Conservation (phyloP, 2,797 vertebrate species). For the Carduelis carduelis region DNA sequence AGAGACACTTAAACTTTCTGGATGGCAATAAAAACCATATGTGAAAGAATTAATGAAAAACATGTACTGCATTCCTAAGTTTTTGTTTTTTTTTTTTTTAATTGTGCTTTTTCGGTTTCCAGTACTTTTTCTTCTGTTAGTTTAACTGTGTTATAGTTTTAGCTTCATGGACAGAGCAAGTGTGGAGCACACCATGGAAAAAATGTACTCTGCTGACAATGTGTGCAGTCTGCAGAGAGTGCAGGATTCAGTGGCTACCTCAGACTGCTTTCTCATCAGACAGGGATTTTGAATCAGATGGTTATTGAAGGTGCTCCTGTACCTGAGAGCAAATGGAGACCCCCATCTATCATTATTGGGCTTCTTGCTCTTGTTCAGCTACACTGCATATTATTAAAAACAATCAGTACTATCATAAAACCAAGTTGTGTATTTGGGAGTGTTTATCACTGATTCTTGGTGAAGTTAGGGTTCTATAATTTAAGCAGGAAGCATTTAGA, state of each 20-base stretch:
- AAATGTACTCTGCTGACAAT: background rate
- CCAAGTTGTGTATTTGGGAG: background rate
- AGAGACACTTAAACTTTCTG: background rate
- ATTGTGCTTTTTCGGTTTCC: constrained; percentile 6
- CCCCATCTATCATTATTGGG: rapidly evolving
- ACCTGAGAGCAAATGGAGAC: background rate
- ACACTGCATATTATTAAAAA: background rate
- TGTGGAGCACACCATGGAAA: background rate
- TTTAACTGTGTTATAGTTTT: background rate
- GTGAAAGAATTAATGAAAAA: constrained; percentile 45
- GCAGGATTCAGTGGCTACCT: background rate
- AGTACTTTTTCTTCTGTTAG: constrained; percentile 8
- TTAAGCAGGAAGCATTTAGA: background rate
- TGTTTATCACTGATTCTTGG: background rate
- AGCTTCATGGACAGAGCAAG: background rate
- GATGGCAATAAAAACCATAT: constrained; percentile 34
- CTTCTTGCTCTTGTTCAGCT: background rate
- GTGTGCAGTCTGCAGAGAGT: background rate
- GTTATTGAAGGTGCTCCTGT: background rate
- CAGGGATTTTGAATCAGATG: background rate
- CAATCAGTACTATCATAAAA: background rate
- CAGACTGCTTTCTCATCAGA: background rate
- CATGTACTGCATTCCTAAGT: background rate
- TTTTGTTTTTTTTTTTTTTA: background rate
- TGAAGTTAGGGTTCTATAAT: background rate